Conservation (phyloP, 92 coral and sea anemone species). For the Micromussa lordhowensis region DNA sequence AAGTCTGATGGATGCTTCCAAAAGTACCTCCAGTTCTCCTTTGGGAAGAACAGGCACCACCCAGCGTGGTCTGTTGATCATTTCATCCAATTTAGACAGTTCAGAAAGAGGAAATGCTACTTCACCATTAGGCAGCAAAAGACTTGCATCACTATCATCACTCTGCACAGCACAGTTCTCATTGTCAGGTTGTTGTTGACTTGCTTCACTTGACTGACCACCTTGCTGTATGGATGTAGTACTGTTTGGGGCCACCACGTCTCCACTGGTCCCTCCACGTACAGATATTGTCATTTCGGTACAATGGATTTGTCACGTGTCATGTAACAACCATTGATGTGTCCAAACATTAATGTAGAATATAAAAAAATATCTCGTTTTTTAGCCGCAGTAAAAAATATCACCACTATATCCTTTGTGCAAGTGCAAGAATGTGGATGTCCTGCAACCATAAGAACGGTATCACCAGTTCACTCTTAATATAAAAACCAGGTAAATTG, state of each 20-base stretch:
- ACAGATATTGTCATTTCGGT: slow-evolving; percentile 94
- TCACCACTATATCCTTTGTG: background rate
- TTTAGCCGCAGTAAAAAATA: background rate
- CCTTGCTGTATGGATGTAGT: slow-evolving; percentile 62
- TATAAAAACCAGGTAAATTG: background rate
- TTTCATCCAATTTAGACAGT: slow-evolving; percentile 95
- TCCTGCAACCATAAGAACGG: slow-evolving; percentile 11
- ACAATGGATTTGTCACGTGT: slow-evolving; percentile 33
- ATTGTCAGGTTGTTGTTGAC: slow-evolving; percentile 38
- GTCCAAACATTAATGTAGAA: slow-evolving; percentile 73
- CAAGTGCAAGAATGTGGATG: background rate
- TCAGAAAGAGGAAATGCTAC: slow-evolving; percentile 87
- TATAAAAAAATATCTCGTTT: slow-evolving; percentile 30
- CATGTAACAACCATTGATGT: slow-evolving; percentile 33
- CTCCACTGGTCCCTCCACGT: slow-evolving; percentile 90
- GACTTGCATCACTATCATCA: slow-evolving; percentile 74
- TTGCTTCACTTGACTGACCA: slow-evolving; percentile 51
- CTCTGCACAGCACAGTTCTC: slow-evolving; percentile 42
- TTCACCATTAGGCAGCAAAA: slow-evolving; percentile 87
- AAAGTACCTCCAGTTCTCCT: slow-evolving; percentile 95
- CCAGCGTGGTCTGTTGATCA: slow-evolving; percentile 98
- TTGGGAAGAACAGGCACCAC: slow-evolving; percentile 99
- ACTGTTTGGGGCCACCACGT: slow-evolving; percentile 75
- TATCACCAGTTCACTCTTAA: background rate
- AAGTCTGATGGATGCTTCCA: slow-evolving; percentile 89